phyloP scores from a whole-genome alignment of 2,113 vertebrate genomes.

The Numida meleagris region DNA sequence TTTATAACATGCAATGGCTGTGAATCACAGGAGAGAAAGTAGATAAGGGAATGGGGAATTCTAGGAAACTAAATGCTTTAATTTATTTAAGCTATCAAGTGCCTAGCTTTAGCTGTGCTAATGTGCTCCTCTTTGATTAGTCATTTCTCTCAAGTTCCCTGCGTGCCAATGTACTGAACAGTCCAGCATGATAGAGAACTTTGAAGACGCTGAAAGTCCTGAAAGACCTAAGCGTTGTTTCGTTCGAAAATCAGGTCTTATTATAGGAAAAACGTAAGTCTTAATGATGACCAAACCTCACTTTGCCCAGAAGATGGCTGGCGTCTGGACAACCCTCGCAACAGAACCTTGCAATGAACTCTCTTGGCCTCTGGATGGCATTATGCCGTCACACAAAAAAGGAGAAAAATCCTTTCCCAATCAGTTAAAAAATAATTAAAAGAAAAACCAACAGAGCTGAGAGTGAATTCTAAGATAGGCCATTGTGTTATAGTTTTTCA shows the following conservation, averaged over 20 bases:
- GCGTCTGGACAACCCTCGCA: neutral
- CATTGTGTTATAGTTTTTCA: neutral
- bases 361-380: constrained; percentile 63
- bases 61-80: neutral
- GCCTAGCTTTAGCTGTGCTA: neutral
- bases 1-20: neutral
- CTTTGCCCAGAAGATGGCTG: neutral
- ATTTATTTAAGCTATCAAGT: neutral
- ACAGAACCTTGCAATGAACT: constrained; percentile 7
- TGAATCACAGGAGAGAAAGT: neutral
- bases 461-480: neutral
- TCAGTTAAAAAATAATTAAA: constrained; percentile 28
- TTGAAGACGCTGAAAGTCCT: neutral
- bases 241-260: neutral
- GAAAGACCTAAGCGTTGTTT: neutral
- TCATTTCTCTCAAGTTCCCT: neutral
- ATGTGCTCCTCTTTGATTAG: neutral
- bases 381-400: neutral
- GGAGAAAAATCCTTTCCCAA: neutral
- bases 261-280: neutral
- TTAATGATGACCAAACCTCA: neutral
- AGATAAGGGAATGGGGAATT: neutral
- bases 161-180: neutral
- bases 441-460: neutral
- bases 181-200: neutral